These are phyloP conservation scores for Drepana arcuata DNA, from an alignment of 1,140 invertebrate genomes.

Conservation along the genomic window DNA sequence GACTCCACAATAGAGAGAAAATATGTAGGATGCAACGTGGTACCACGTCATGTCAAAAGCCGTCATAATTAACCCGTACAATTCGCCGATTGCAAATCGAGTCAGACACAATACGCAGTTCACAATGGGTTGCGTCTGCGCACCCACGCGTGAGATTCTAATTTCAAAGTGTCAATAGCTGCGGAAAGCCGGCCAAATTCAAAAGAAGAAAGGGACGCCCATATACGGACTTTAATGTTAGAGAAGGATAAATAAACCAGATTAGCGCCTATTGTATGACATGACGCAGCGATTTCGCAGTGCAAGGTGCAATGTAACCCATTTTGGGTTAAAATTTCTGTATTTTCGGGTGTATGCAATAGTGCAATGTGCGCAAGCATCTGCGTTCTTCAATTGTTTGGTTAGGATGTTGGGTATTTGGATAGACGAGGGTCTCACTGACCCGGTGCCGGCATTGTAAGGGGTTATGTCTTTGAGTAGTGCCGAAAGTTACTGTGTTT, in stretches of 20 bases:
- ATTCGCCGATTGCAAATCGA: constrained; percentile 25
- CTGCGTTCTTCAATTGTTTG: constrained; percentile 52
- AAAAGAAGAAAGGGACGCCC: constrained; percentile 27
- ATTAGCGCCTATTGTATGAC: constrained; percentile 39
- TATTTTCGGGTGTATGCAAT: constrained; percentile 25
- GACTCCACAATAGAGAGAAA: no score
- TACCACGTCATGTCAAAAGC: no score
- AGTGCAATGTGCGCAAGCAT: constrained; percentile 53
- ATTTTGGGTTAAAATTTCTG: constrained; percentile 50
- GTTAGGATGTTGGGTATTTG: constrained; percentile 43
- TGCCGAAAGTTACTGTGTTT: constrained; percentile 27
- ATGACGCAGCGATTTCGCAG: constrained; percentile 33
- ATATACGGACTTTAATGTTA: constrained; percentile 14
- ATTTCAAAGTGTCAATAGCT: constrained; percentile 48
- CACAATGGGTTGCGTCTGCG: constrained; percentile 43
- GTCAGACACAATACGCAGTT: constrained; percentile 25
- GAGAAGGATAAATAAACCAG: constrained; percentile 29
- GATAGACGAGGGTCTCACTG: constrained; percentile 19
- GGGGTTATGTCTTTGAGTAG: constrained; percentile 42
- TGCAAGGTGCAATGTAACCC: constrained; percentile 60
- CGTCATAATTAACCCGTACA: constrained; percentile 27
- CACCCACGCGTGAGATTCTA: constrained; percentile 59
- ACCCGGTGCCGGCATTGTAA: constrained; percentile 27
- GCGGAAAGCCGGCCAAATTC: constrained; percentile 26
- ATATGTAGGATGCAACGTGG: no score